Base-by-base conservation (phyloP, 2,888 invertebrate genomes). In the Amiota mariae region DNA sequence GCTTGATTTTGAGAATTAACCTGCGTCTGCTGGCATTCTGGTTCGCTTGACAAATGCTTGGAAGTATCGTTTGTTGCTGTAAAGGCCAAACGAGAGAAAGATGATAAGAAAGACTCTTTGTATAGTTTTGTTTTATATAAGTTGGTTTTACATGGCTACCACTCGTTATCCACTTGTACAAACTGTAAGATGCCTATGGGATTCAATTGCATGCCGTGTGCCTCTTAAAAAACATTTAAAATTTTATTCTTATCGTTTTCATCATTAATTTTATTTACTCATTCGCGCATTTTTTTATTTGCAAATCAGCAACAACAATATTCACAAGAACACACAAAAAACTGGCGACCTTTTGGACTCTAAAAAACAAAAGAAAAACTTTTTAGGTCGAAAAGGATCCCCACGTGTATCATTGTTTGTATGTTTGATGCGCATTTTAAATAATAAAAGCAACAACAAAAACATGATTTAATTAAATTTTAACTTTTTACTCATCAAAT, bases 381-480 rank as follows among this genome's bases (percentile, higher is more conserved):
- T 18, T 57, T 57, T 57, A 15, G 18, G 57, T 57, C 2, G 10
- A 57, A 11, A 24, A 24, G 24, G 3, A 20, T 10, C 83, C 87
- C 84, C 86, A 79, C 77, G 85, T 79, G 87, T 80, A 82, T 84
- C 81, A 85, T 87, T 84, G 80, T 81, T 80, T 78, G 51, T 51
- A 9, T 20, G 51, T 24, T 67, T 51, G 51, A 13, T 24, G 67
- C 51, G 51, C 51, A 67, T 51, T 51, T 67, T 67, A 48, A 47
- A 66, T 66, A 66, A 47, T n/a, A 66, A 48, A 47, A 66, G n/a
- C n/a, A 67, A 67, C 71, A 49, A 56, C 70, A 59, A 51, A 67
- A 82, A 82, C 84, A 84, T 84, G 84, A 83, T 84, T 84, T 84
- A 84, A 84, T 84, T 84, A 84, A 84, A 84, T 84, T 82, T 84